Base-by-base conservation (phyloP, 1,140 invertebrate species). In the Vanessa atalanta region DNA sequence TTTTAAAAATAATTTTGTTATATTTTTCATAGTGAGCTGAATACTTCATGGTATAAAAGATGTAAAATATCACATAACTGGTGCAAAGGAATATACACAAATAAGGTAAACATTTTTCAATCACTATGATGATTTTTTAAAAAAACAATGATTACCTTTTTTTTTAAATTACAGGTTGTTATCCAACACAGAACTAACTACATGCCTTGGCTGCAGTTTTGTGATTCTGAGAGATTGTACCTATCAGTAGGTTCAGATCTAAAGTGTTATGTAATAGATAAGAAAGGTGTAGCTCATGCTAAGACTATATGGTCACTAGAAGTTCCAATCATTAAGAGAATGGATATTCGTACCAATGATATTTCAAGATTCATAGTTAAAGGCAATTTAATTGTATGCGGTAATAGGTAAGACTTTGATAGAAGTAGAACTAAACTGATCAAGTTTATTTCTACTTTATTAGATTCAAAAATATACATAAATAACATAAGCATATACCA, bases 331-430 rank as follows among this genome's bases (percentile, higher is more conserved):
- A 77, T 87, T 13, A 67, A 70, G 26, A 85, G 89, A 77, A 53
- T 79, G 82, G 90, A 90, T 82, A 73, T 88, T 23, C 82, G 90
- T 26, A 92, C 87, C 26, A 88, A 90, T 85, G 90, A 92, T 72
- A 88, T 92, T 68, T 90, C 89, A 73, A 86, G 90, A 83, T 92
- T 92, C 81, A 70, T 91, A 57, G 23, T 88, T 11, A 87, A 80
- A 72, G 80, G 87, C 55, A 76, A 84, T 64, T 8, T 83, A 3
- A 73, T 92, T 65, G 74, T 85, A 66, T 91, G 89, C 85, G 90
- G 88, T 66, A 92, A 91, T 66, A 92, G 90, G 90, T 92, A 83
- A 73, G 14, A 61, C 15, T 61, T 37, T 37, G 6, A 23, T 57
- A 11, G 20, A 43, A 43, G 7, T 5, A 9, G 37, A 9, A 43